phyloP scores from a whole-genome alignment of 2,113 vertebrate species.

The Harpagus bidentatus region DNA sequence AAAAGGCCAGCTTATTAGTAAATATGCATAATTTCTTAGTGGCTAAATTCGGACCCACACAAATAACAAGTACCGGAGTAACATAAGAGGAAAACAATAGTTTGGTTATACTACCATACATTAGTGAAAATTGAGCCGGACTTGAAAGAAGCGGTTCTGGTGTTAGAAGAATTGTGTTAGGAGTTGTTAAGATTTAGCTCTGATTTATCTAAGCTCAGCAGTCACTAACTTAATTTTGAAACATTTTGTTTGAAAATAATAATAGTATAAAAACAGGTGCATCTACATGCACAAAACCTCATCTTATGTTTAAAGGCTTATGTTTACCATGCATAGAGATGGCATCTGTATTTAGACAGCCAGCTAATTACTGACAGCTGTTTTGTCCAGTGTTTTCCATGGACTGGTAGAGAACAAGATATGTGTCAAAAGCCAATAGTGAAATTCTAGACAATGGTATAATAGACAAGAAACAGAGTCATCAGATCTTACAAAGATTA shows the following conservation, averaged over 20 bases:
- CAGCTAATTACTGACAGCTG: background rate
- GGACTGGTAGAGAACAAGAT: background rate
- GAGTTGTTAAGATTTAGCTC: background rate
- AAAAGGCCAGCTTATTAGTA: background rate
- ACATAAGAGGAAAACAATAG: background rate
- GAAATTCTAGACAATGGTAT: background rate
- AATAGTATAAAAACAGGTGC: background rate
- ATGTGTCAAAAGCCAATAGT: background rate
- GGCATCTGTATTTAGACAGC: background rate
- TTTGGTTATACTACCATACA: background rate
- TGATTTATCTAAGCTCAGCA: background rate
- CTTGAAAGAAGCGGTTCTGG: background rate
- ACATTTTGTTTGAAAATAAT: background rate
- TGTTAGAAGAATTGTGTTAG: background rate
- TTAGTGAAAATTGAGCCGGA: background rate
- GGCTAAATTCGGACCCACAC: background rate
- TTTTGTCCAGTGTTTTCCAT: background rate
- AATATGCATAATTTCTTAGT: background rate
- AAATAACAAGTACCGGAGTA: background rate
- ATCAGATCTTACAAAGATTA: background rate
- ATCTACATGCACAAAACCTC: background rate
- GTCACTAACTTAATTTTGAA: background rate
- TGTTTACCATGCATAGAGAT: background rate
- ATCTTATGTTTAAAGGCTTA: background rate
- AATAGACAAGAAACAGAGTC: background rate